A percentile compares a stretch with the other conserved stretches of the same genome.
Evolutionary conservation across 2,888 invertebrate species (phyloP).

Genomic region (Neocrepidodera transversa): DNA sequence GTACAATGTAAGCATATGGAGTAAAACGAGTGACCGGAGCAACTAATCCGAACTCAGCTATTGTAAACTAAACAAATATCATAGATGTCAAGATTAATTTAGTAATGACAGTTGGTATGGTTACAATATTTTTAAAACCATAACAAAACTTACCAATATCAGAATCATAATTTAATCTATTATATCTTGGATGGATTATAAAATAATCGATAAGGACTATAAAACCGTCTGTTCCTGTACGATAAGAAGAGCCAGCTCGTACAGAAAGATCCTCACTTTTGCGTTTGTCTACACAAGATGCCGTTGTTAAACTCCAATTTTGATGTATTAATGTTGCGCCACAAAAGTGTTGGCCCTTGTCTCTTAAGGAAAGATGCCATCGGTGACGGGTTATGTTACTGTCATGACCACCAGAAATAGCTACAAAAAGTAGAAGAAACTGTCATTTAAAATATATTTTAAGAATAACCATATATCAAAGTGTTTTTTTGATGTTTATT

Average conservation of each 20-base stretch:
- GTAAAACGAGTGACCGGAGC: too few relatives aligned
- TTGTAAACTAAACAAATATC: too few relatives aligned
- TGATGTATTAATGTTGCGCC: conserved; percentile 18
- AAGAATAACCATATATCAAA: too few relatives aligned
- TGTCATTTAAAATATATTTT: not conserved
- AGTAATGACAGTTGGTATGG: too few relatives aligned
- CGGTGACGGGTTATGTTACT: not conserved
- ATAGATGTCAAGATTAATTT: too few relatives aligned
- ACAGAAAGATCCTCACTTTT: not conserved
- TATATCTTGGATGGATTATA: conserved; percentile 4
- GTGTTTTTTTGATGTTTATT: too few relatives aligned
- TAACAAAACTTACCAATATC: conserved; percentile 4
- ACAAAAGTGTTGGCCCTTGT: conserved; percentile 6
- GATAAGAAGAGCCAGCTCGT: conserved; percentile 9
- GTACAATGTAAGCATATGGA: too few relatives aligned
- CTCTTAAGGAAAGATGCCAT: conserved; percentile 16
- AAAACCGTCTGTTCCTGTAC: not conserved
- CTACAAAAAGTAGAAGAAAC: not conserved
- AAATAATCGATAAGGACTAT: not conserved
- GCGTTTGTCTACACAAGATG: conserved; percentile 8
- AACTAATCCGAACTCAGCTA: too few relatives aligned
- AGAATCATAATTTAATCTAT: conserved; percentile 4
- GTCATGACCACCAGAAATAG: conserved; percentile 16
- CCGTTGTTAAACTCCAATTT: conserved; percentile 20
- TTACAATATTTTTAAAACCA: too few relatives aligned